Evolutionary conservation across 2,113 vertebrate genomes (phyloP).

Genomic region (Myrmecophaga tridactyla): DNA sequence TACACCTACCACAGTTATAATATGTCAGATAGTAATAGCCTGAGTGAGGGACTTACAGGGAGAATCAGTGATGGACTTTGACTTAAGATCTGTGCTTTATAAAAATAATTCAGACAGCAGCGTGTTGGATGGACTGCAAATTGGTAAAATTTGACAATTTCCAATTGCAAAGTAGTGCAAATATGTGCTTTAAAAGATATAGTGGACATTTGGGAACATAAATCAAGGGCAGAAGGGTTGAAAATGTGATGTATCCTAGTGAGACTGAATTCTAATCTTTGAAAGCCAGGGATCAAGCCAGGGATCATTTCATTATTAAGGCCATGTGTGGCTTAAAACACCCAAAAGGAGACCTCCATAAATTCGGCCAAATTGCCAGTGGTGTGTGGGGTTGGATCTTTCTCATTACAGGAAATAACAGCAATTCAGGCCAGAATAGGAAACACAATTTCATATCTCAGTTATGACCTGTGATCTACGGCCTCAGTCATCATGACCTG

Average conservation of each 20-base stretch:
- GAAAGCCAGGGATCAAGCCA: constrained; percentile 54
- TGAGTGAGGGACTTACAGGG: background rate
- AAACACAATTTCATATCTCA: constrained; percentile 11
- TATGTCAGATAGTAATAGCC: background rate
- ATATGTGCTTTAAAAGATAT: background rate
- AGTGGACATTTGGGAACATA: background rate
- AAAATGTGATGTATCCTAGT: background rate
- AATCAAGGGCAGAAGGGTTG: background rate
- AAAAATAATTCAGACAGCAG: background rate
- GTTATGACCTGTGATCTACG: background rate
- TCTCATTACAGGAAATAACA: constrained; percentile 39
- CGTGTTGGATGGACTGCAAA: background rate
- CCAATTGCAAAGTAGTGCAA: constrained; percentile 25
- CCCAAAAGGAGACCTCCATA: constrained; percentile 33
- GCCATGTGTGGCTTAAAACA: constrained; percentile 60
- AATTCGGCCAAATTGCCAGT: constrained; percentile 42
- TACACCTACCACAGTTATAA: background rate
- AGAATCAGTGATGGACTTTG: background rate
- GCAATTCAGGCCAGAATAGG: background rate
- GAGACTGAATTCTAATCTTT: constrained; percentile 55
- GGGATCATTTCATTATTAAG: constrained; percentile 70
- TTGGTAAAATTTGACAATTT: constrained; percentile 37
- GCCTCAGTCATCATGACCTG: too few species aligned
- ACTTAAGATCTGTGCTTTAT: background rate
- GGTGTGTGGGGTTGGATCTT: constrained; percentile 52